These are phyloP conservation scores for Tortricodes alternella DNA, from an alignment of 2,888 invertebrate genomes.

Conservation along the genomic window DNA sequence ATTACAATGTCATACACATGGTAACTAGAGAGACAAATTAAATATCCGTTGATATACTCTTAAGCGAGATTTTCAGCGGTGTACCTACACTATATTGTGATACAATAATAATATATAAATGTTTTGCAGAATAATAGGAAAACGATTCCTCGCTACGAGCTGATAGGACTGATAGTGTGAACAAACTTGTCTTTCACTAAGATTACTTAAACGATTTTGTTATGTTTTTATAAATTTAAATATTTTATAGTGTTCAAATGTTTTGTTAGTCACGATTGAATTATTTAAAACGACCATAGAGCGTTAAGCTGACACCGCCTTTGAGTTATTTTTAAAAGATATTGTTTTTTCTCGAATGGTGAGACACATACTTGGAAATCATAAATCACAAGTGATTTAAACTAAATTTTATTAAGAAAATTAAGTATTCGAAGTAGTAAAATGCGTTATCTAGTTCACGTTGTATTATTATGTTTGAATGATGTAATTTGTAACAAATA, in stretches of 20 bases:
- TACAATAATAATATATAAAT: neutral
- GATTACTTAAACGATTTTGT: slow-evolving; percentile 8
- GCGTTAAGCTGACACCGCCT: neutral
- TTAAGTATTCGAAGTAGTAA: no score
- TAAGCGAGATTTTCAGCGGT: no score
- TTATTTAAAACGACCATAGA: neutral
- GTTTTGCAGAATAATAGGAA: neutral
- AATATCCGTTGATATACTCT: no score
- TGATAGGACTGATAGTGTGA: neutral
- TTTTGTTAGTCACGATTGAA: slow-evolving; percentile 6
- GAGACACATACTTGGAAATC: no score
- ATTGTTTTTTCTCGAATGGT: no score
- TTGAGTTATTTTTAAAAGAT: neutral
- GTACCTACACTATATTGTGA: slow-evolving; percentile 5
- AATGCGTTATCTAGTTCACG: no score
- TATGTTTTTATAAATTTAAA: slow-evolving; percentile 20
- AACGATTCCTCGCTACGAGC: neutral
- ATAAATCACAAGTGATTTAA: no score
- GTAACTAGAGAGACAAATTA: neutral
- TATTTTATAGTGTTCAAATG: slow-evolving; percentile 17
- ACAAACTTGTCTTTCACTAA: neutral
- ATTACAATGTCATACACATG: neutral
- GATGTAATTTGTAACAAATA: neutral
- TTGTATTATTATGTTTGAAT: no score
- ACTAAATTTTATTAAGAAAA: no score